These are phyloP conservation scores for Rosalia funebris DNA, from an alignment of 2,888 invertebrate species.

Conservation along the genomic window DNA sequence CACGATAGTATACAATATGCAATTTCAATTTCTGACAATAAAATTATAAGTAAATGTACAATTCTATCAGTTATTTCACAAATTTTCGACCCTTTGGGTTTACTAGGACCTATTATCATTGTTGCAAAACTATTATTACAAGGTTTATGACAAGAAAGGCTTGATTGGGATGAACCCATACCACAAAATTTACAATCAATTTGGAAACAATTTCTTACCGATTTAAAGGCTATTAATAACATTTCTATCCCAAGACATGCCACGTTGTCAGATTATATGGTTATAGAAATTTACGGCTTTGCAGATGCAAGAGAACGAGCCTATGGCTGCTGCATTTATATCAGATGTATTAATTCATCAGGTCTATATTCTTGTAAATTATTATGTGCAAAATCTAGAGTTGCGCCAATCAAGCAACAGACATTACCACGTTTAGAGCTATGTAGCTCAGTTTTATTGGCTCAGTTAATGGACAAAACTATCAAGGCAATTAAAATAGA, in stretches of 20 bases:
- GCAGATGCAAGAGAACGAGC: constrained; percentile 27
- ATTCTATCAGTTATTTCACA: constrained; percentile 32
- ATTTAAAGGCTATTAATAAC: constrained; percentile 20
- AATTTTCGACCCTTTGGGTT: constrained; percentile 33
- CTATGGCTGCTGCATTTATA: constrained; percentile 30
- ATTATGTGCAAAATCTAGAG: constrained; percentile 4
- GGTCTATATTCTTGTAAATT: neutral
- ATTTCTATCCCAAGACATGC: constrained; percentile 27
- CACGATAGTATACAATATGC: constrained; percentile 26
- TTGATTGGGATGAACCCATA: constrained; percentile 27
- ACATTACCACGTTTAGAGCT: constrained; percentile 13
- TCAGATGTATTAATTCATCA: neutral
- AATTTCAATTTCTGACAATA: constrained; percentile 11
- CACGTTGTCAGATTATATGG: neutral
- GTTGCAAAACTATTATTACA: constrained; percentile 32
- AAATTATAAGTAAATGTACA: constrained; percentile 20
- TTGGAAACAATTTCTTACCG: constrained; percentile 18
- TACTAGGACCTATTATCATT: constrained; percentile 29
- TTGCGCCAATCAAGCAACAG: neutral
- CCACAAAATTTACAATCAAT: constrained; percentile 14
- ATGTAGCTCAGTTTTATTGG: constrained; percentile 13
- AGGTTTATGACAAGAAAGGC: constrained; percentile 26
- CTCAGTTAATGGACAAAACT: constrained; percentile 3
- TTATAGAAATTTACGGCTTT: constrained; percentile 29
- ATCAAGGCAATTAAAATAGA: neutral